These are phyloP conservation scores for Graphium colonna DNA, from an alignment of 2,888 invertebrate species.

Conservation along the genomic window DNA sequence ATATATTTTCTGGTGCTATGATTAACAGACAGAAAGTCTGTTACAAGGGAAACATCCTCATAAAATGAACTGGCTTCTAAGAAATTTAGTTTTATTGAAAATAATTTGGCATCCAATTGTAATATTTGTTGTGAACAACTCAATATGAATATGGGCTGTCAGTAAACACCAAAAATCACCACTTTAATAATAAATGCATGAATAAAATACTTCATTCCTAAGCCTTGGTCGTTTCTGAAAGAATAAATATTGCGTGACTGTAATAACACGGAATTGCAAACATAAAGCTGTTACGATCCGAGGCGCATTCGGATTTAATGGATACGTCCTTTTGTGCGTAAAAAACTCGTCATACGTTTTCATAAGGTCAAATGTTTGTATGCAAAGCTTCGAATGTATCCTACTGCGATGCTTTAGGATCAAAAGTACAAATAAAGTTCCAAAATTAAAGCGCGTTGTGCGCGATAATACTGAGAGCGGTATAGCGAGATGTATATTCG, in stretches of 20 bases:
- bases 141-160: not conserved
- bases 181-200: not conserved
- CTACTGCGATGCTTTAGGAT: not conserved
- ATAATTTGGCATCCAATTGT: too few relatives aligned
- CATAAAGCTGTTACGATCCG: conserved; percentile 30
- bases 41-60: too few relatives aligned
- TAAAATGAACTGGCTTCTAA: too few relatives aligned
- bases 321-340: conserved; percentile 28
- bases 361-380: conserved; percentile 21
- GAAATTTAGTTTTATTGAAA: too few relatives aligned
- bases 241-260: conserved; percentile 23
- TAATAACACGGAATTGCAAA: conserved; percentile 30
- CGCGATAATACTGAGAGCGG: not conserved
- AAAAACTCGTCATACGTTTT: conserved; percentile 23
- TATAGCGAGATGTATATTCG: not conserved
- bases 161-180: not conserved
- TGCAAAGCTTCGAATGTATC: not conserved
- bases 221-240: not conserved
- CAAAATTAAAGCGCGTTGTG: not conserved
- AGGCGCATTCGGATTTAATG: conserved; percentile 24
- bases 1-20: too few relatives aligned
- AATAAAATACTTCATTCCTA: not conserved
- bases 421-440: conserved; percentile 3
- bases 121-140: too few relatives aligned
- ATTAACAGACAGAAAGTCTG: too few relatives aligned